Conservation (phyloP, 1,140 invertebrate genomes). For the Cheumatopsyche charites region DNA sequence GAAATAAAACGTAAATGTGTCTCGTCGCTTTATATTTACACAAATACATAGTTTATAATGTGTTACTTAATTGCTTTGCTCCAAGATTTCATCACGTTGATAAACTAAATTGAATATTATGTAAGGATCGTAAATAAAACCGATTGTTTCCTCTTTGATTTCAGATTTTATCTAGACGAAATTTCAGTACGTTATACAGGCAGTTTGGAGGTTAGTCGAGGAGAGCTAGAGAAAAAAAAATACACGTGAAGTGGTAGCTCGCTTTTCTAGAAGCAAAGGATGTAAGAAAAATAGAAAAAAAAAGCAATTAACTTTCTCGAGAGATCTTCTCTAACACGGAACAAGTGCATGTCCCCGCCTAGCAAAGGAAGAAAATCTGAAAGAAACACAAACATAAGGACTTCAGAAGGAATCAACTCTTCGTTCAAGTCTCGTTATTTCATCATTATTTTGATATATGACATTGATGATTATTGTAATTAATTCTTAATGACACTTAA, state of each 20-base stretch:
- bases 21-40: too few species aligned
- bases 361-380: slow-evolving; percentile 15
- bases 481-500: too few species aligned
- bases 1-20: too few species aligned
- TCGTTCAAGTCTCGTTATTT: too few species aligned
- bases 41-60: too few species aligned
- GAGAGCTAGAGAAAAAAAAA: slow-evolving; percentile 4
- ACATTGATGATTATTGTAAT: too few species aligned
- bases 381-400: not conserved
- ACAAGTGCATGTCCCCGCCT: slow-evolving; percentile 28
- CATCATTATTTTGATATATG: too few species aligned
- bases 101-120: too few species aligned
- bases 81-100: too few species aligned
- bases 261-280: slow-evolving; percentile 17
- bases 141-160: not conserved
- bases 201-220: not conserved
- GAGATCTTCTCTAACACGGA: slow-evolving; percentile 23
- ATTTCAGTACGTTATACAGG: too few species aligned
- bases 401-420: slow-evolving; percentile 12
- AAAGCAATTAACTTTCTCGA: slow-evolving; percentile 33
- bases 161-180: not conserved
- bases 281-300: slow-evolving; percentile 17
- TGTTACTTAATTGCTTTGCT: too few species aligned
- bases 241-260: slow-evolving; percentile 23
- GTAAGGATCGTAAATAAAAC: too few species aligned